phyloP scores from a whole-genome alignment of 2,888 invertebrate species.

The Thumatha senex region DNA sequence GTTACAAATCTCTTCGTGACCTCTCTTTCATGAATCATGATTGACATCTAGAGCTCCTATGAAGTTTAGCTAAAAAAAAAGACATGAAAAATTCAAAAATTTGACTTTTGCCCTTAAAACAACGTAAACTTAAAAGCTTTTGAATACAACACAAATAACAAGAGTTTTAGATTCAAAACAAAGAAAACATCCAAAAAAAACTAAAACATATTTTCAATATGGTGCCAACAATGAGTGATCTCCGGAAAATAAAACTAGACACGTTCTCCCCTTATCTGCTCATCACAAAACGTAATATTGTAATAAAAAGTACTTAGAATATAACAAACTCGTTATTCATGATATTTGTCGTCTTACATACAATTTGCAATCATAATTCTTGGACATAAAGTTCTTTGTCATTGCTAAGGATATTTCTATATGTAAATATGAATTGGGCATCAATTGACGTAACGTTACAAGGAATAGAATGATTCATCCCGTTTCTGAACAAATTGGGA shows the following conservation, averaged over 20 bases:
- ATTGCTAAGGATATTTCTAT: conserved; percentile 34
- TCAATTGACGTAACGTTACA: conserved; percentile 62
- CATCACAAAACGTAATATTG: conserved; percentile 69
- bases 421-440: conserved; percentile 46
- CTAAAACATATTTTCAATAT: conserved; percentile 61
- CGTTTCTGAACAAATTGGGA: conserved; percentile 67
- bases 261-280: conserved; percentile 61
- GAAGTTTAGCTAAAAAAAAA: conserved; percentile 24
- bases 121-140: neutral
- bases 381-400: conserved; percentile 47
- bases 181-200: conserved; percentile 56
- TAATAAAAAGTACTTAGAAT: conserved; percentile 67
- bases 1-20: conserved; percentile 42
- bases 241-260: conserved; percentile 65
- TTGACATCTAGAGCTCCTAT: conserved; percentile 27
- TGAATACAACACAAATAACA: conserved; percentile 40
- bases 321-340: conserved; percentile 35
- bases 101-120: conserved; percentile 14
- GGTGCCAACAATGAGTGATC: conserved; percentile 62
- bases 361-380: conserved; percentile 50
- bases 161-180: conserved; percentile 50
- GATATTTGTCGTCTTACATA: conserved; percentile 32
- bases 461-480: conserved; percentile 71
- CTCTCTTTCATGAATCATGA: conserved; percentile 18
- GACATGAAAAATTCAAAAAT: conserved; percentile 29